Evolutionary conservation across 2,888 invertebrate genomes (phyloP), one percentile per base, ranked within the genome.

Genomic region (Ormyrus rosae): DNA sequence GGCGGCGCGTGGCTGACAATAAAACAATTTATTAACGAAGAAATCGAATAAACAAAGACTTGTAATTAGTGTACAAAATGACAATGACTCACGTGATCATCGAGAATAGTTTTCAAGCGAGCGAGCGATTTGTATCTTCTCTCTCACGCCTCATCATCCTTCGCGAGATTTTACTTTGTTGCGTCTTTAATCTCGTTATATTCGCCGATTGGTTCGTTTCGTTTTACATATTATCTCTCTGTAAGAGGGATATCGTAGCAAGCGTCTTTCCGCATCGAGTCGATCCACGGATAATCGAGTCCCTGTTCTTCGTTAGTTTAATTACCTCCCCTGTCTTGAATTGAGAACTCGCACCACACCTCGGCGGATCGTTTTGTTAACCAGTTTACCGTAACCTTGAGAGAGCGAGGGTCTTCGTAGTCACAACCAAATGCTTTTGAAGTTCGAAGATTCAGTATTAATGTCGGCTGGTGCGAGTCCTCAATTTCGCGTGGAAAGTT

Each of bases 51-150:
- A 65, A 65, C 71, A 84, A 82, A 81, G 82, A 86, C 87, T 89
- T 90, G 89, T 90, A 90, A 90, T 90, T 90, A 90, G 90, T 90
- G 90, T 90, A 90, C 90, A 90, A 88, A 83, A 83, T 69, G 19
- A 19, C 19, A 64, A 64, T 70, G 46, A 13, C 55, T 45, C 48
- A 65, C 75, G 75, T 68, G 63, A 63, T 72, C 68, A 51, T 64
- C 51, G 63, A 69, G 67, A 53, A 70, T 67, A 56, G 76, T 46
- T 71, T 71, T 48, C 56, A 56, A 19, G 11, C 55, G 53, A 56
- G 48, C 50, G 73, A 78, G 48, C 73, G 73, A 63, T 19, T 71
- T 55, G 67, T 78, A 67, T 78, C 72, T 19, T 72, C 53, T 60
- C 64, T 55, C 51, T 51, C 60, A 72, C 7, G 67, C 63, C 58